These are phyloP conservation scores for Megaleporinus macrocephalus DNA, from an alignment of 2,113 vertebrate genomes.

Conservation along the genomic window DNA sequence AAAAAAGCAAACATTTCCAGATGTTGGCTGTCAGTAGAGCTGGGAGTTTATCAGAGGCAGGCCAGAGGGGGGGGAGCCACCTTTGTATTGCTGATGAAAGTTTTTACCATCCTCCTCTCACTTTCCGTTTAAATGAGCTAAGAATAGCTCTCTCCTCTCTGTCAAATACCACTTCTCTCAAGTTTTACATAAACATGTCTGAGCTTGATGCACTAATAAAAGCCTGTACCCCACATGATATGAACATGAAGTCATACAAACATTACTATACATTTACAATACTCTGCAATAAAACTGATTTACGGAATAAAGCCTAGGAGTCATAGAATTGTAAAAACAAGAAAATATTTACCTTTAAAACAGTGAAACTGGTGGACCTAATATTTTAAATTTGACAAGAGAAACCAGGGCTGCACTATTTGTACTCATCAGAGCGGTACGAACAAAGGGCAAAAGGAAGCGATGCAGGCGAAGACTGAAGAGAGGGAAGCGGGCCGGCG, in stretches of 20 bases:
- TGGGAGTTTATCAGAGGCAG: slow-evolving; percentile 6
- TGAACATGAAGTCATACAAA: neutral
- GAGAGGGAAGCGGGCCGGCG: too few species aligned
- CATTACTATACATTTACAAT: neutral
- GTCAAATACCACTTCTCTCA: neutral
- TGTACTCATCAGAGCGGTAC: too few species aligned
- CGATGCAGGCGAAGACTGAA: too few species aligned
- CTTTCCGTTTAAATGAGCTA: slow-evolving; percentile 8
- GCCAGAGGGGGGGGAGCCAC: neutral
- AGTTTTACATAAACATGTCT: neutral
- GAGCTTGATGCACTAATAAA: neutral
- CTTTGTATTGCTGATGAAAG: slow-evolving; percentile 25
- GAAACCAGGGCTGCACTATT: too few species aligned
- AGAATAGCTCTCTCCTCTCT: slow-evolving; percentile 6
- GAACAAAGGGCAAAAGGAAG: too few species aligned
- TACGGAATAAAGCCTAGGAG: too few species aligned
- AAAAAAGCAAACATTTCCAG: neutral
- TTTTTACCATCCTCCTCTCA: slow-evolving; percentile 19
- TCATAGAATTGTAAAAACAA: too few species aligned
- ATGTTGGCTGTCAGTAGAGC: slow-evolving; percentile 24
- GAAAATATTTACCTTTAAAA: too few species aligned
- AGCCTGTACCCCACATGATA: neutral
- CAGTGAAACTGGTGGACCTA: too few species aligned
- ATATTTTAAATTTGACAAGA: too few species aligned
- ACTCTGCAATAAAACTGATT: too few species aligned